Evolutionary conservation across 2,797 vertebrate species (phyloP), one percentile per base, ranked within the genome.

Genomic region (Rhynchotus rufescens): DNA sequence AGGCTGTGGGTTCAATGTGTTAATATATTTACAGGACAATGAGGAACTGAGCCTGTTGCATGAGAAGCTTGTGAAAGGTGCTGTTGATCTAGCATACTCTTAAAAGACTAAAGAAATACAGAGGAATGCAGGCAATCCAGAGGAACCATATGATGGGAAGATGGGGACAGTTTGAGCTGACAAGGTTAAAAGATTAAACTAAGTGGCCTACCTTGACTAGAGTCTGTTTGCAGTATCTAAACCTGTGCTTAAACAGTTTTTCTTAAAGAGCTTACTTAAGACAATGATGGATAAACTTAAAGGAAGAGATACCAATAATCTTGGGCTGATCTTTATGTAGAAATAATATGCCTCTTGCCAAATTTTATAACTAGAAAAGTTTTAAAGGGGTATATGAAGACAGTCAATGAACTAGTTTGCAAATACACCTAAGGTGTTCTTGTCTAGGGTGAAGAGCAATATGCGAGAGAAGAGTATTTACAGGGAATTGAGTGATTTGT

Each of bases 151-250:
- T 47, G 30, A 14, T 8, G 9, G 30, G 32, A 12, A 5, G 26
- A 12, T 28, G 51, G 51, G 51, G 47, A 17, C 16, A 51, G 32
- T 51, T 23, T 32, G 15, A 49, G 65, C 22, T 17, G 15, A 40
- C 32, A 26, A 34, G 45, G 25, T 34, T 67, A 49, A 23, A 23
- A 11, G 45, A 36, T 49, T 69, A 69, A n/a, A n/a, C n/a, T n/a
- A n/a, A n/a, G n/a, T n/a, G n/a, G n/a, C 17, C 21, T 2, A 2
- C 6, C 52, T 59, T 1, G 0, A 5, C n/a, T 36, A 40, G 7
- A 30, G 2, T 61, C 15, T 19, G 32, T 80, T 83, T 80, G 16
- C 15, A 2, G 15, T 23, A 6, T 44, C 6, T 4, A 3, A 1
- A 1, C 2, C 38, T 61, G 4, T 26, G 14, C 21, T 12, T 34